Base-by-base conservation (phyloP, 2,113 vertebrate genomes). In the Tringa solitaria region DNA sequence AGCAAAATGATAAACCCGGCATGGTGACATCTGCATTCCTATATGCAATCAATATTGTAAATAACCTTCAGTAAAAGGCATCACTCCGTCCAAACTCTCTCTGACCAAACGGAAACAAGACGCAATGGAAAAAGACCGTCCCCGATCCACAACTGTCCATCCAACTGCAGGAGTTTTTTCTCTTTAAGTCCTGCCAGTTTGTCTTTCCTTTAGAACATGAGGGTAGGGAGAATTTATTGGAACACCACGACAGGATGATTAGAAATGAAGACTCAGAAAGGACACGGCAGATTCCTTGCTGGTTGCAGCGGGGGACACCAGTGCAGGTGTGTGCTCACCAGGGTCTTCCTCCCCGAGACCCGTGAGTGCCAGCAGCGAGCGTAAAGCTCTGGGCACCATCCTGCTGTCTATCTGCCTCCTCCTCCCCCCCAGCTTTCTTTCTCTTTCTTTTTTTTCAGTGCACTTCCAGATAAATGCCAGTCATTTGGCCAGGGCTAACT, bases 381-480 rank as follows among this genome's bases (percentile, higher is more conserved):
- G 96, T 92, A 98, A 97, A 97, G 97, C 98, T 98, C 97, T 97
- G 97, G 98, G 98, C 98, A 97, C 94, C 82, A 64, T 98, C 97
- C 96, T 91, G 27, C 57, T 33, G 33, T 14, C 54, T 61, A 67
- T 43, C n/a, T 82, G 41, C 84, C 48, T 74, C 35, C 46, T 72
- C 39, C 43, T 51, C 27, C 14, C 43, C 54, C 27, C 14, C 28
- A 4, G 24, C 10, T 30, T 57, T 13, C 41, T 82, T 60, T 46
- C 13, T 53, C n/a, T 78, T 26, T n/a, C 23, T 33, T 61, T 74
- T 91, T 90, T 94, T 73, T 76, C 24, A 92, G 89, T 96, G 93
- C 91, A 96, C 96, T 98, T 98, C 98, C 99, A 99, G 98, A 99
- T 98, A 99, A 99, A 99, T 99, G 99, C 99, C 99, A 99, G 98